Evolutionary conservation across 2,113 vertebrate species (phyloP), one percentile per base, ranked within the genome.

Genomic region (Forbesichthys agassizii): DNA sequence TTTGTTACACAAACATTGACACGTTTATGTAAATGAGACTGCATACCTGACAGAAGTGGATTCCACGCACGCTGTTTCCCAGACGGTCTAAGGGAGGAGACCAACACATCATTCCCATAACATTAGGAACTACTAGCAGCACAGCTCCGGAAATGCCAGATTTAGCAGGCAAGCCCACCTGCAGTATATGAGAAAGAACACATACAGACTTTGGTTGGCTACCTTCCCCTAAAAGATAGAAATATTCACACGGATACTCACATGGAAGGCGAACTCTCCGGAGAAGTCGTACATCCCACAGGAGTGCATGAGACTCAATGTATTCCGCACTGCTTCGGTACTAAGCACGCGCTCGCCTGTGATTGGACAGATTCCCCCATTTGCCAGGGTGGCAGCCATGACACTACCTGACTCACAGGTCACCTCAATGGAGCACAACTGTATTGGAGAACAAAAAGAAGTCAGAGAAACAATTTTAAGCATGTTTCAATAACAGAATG

Each of bases 261-360:
- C 95, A 0, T 95, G 93, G 84, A 96, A 96, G 69, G 95, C 95
- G 77, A 96, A 96, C 89, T 96, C 92, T 73, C 95, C 95, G 0
- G 95, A 96, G 89, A 95, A 95, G 89, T 96, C 95, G 0, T 96
- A 95, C 95, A 96, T 96, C 81, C 95, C 95, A 0, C 95, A 96
- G 46, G 95, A 96, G 79, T 96, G 95, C 95, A 96, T 96, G 82
- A 96, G 94, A 84, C 95, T 96, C 71, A 96, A 90, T 16, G 95
- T 96, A 90, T 95, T 96, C 10, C 95, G 94, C 60, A 96, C 94
- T 0, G 95, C 93, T 61, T 96, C 95, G 0, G 93, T 88, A 1
- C 94, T 96, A 59, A 96, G 86, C 62, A 96, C 93, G 0, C 87
- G 94, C 84, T 96, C 91, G 1, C 93, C 95, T 18, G 95, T 96